Evolutionary conservation across 2,797 vertebrate species (phyloP).

Genomic region (Podarcis lilfordi): DNA sequence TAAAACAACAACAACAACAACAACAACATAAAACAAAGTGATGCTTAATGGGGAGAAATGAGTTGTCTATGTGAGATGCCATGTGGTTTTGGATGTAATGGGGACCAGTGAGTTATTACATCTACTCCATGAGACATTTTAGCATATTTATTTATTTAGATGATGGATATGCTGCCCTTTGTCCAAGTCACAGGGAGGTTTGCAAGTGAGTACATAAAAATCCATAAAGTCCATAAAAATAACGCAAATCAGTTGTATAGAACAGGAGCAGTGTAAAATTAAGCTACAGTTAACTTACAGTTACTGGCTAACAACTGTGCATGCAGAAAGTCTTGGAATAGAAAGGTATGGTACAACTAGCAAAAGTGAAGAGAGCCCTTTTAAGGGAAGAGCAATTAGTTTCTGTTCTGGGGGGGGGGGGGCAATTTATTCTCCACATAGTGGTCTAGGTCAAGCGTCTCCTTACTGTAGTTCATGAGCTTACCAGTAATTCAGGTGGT

Average conservation of each 20-base stretch:
- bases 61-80: background rate
- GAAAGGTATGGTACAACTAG: background rate
- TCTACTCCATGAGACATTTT: background rate
- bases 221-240: too few relatives aligned
- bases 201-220: too few relatives aligned
- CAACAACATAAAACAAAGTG: background rate
- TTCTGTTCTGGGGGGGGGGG: background rate
- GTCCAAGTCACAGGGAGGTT: too few relatives aligned
- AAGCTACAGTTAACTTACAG: too few relatives aligned
- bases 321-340: background rate
- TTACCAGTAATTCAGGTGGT: too few relatives aligned
- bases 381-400: background rate
- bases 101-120: background rate
- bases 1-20: background rate
- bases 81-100: background rate
- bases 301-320: background rate
- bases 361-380: background rate
- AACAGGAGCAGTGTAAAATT: background rate
- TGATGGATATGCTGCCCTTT: too few relatives aligned
- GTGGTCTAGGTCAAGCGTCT: too few relatives aligned
- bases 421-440: too few relatives aligned
- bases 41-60: background rate
- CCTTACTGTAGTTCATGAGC: too few relatives aligned
- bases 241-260: background rate
- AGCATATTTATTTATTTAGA: background rate